Conservation (phyloP, 92 coral and sea anemone genomes). For the Actinernus sp. region DNA sequence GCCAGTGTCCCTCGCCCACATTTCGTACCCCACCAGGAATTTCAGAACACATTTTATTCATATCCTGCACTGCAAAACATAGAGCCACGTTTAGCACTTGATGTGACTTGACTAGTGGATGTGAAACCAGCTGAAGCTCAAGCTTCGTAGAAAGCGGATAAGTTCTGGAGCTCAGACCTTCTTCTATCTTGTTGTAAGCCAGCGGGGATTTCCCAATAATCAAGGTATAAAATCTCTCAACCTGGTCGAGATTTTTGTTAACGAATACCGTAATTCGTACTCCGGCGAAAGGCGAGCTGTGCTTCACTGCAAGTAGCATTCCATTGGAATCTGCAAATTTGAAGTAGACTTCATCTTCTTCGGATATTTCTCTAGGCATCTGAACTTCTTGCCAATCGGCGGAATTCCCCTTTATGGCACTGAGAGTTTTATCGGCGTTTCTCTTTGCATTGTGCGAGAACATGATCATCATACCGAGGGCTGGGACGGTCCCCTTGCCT, state of each 20-base stretch:
- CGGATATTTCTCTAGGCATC: slow-evolving; percentile 66
- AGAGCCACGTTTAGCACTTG: slow-evolving; percentile 62
- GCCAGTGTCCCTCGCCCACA: slow-evolving; percentile 88
- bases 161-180: slow-evolving; percentile 78
- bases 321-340: slow-evolving; percentile 42
- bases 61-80: slow-evolving; percentile 74
- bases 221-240: slow-evolving; percentile 74
- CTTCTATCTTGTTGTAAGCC: slow-evolving; percentile 83
- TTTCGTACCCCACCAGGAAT: slow-evolving; percentile 85
- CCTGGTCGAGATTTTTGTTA: slow-evolving; percentile 77
- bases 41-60: slow-evolving; percentile 77
- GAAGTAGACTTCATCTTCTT: slow-evolving; percentile 73
- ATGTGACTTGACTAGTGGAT: slow-evolving; percentile 62
- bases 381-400: slow-evolving; percentile 52
- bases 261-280: slow-evolving; percentile 72
- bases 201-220: slow-evolving; percentile 83
- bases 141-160: slow-evolving; percentile 80
- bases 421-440: slow-evolving; percentile 69
- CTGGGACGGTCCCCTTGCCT: slow-evolving; percentile 39
- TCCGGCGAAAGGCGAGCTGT: slow-evolving; percentile 79
- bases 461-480: slow-evolving; percentile 79
- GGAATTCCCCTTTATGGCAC: slow-evolving; percentile 37
- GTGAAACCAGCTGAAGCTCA: slow-evolving; percentile 77
- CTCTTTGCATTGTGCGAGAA: slow-evolving; percentile 74
- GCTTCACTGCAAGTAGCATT: slow-evolving; percentile 66